Evolutionary conservation across 2,888 invertebrate species (phyloP).

Genomic region (Seira sanloemensis): DNA sequence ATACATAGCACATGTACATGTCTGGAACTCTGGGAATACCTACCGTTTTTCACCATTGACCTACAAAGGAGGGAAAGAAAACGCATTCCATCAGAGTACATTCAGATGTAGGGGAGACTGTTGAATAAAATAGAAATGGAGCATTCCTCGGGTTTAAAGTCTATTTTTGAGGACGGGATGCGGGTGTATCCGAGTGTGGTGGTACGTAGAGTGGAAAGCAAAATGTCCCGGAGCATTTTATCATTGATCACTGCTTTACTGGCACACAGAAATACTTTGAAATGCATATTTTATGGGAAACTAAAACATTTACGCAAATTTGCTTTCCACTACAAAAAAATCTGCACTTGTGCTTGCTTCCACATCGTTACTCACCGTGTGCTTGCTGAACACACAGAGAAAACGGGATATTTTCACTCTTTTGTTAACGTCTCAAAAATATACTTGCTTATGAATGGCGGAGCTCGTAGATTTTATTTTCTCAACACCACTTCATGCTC

Average conservation of each 20-base stretch:
- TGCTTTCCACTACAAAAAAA: neutral
- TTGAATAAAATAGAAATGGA: neutral
- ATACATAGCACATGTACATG: too few species aligned
- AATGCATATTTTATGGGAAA: neutral
- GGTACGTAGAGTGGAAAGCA: neutral
- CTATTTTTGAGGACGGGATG: neutral
- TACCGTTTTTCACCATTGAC: neutral
- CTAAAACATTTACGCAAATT: neutral
- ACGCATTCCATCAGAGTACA: neutral
- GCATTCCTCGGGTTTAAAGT: neutral
- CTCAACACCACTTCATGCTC: too few species aligned
- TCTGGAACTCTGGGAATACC: too few species aligned
- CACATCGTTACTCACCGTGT: too few species aligned
- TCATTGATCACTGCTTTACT: neutral
- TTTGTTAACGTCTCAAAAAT: too few species aligned
- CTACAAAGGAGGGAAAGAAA: neutral
- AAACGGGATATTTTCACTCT: too few species aligned
- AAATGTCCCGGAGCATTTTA: neutral
- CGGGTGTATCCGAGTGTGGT: neutral
- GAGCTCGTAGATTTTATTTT: too few species aligned
- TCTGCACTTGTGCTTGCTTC: neutral
- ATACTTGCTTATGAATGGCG: too few species aligned
- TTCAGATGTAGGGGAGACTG: too few species aligned
- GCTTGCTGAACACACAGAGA: too few species aligned
- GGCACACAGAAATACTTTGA: neutral